Evolutionary conservation across 1,140 invertebrate species (phyloP).

Genomic region (Sesamia nonagrioides): DNA sequence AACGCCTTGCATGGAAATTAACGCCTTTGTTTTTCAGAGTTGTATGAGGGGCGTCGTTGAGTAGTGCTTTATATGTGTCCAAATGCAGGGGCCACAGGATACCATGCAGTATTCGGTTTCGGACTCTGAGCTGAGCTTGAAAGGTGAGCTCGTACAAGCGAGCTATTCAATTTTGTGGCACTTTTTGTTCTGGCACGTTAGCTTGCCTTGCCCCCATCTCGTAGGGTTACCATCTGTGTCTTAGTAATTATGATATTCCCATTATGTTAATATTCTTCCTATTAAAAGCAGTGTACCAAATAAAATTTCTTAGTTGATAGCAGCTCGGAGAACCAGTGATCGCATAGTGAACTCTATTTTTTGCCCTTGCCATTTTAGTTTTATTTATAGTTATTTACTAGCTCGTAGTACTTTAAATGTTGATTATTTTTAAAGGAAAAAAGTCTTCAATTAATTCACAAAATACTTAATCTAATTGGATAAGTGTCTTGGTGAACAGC

Average conservation of each 20-base stretch:
- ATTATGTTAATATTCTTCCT: neutral
- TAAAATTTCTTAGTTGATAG: neutral
- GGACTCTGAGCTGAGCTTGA: constrained; percentile 77
- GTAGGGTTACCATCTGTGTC: constrained; percentile 56
- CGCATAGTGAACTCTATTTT: no score
- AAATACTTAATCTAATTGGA: no score
- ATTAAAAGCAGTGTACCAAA: neutral
- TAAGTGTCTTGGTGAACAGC: neutral
- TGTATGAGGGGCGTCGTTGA: constrained; percentile 73
- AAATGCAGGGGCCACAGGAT: constrained; percentile 81
- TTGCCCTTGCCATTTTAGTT: neutral
- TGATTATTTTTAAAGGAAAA: no score
- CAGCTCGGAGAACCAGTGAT: no score
- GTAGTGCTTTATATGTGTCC: constrained; percentile 85
- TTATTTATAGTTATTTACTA: neutral
- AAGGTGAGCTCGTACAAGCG: constrained; percentile 82
- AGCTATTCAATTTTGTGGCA: constrained; percentile 71
- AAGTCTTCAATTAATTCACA: neutral
- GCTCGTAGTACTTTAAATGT: neutral
- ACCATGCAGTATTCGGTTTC: constrained; percentile 75
- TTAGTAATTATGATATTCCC: neutral
- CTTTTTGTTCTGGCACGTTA: constrained; percentile 64
- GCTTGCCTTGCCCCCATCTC: constrained; percentile 51
- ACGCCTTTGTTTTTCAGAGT: constrained; percentile 86
- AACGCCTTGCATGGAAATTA: constrained; percentile 66